A percentile compares a stretch with the other conserved stretches of the same genome.
Evolutionary conservation across 2,113 vertebrate genomes (phyloP).

Genomic region (Cepphus grylle): DNA sequence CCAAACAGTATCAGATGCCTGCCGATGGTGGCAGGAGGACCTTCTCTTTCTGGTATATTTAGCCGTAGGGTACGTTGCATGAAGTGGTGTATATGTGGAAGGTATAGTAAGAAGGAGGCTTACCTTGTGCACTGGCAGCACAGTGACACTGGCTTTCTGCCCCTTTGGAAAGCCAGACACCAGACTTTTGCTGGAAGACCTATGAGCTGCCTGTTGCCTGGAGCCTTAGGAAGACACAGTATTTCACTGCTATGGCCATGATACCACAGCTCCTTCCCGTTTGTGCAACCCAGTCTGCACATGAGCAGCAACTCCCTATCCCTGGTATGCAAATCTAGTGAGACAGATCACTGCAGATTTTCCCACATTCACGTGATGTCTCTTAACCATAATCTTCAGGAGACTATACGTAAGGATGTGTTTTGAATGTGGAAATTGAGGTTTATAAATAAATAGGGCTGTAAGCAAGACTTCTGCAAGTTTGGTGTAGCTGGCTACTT

Average conservation of each 20-base stretch:
- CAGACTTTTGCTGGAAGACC: neutral
- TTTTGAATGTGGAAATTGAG: neutral
- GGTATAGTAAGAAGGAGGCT: neutral
- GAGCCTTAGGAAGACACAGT: neutral
- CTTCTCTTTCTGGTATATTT: neutral
- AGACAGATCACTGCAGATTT: neutral
- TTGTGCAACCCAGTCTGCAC: neutral
- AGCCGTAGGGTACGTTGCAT: neutral
- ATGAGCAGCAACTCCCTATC: neutral
- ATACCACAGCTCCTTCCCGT: neutral
- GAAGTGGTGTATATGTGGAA: neutral
- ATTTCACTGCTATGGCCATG: neutral
- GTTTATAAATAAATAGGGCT: neutral
- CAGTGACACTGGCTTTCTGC: neutral
- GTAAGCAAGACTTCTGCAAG: neutral
- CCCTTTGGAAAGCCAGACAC: neutral
- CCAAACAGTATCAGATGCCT: neutral
- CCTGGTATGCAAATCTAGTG: neutral
- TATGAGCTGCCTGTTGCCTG: neutral
- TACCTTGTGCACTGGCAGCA: neutral
- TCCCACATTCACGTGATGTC: rapidly evolving
- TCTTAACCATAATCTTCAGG: neutral
- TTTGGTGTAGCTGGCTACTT: neutral
- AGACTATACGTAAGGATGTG: neutral
- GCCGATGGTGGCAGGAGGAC: neutral